Evolutionary conservation across 2,888 invertebrate species (phyloP).

Genomic region (Esperia sulphurella): DNA sequence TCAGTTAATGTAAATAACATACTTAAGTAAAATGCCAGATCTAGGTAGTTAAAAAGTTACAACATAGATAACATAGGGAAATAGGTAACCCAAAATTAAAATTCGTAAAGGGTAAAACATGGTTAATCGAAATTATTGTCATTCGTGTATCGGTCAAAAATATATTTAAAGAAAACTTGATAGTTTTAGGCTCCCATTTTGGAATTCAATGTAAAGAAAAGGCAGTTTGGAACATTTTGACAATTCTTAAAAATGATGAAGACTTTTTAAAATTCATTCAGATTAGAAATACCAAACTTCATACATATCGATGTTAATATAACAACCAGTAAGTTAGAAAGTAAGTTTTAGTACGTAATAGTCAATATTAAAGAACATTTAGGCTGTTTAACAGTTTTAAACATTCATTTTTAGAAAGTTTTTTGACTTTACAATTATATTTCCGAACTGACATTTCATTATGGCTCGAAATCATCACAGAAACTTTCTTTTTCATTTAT

Average conservation of each 20-base stretch:
- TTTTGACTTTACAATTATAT: background rate
- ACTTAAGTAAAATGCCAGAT: slow-evolving; percentile 23
- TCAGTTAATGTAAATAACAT: slow-evolving; percentile 36
- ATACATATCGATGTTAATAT: slow-evolving; percentile 78
- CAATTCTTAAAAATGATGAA: slow-evolving; percentile 15
- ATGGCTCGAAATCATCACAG: background rate
- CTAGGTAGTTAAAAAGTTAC: slow-evolving; percentile 10
- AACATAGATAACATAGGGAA: slow-evolving; percentile 33
- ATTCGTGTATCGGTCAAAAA: slow-evolving; percentile 41
- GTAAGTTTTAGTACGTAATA: slow-evolving; percentile 58
- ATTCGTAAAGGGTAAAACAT: slow-evolving; percentile 46
- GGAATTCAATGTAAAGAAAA: slow-evolving; percentile 23
- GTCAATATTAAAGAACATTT: slow-evolving; percentile 65
- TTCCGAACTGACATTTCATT: background rate
- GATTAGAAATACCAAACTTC: slow-evolving; percentile 70
- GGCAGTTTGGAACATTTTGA: slow-evolving; percentile 36
- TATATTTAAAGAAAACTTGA: slow-evolving; percentile 38
- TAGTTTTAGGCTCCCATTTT: slow-evolving; percentile 53
- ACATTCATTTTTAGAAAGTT: slow-evolving; percentile 6
- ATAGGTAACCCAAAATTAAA: slow-evolving; percentile 39
- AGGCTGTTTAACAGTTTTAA: slow-evolving; percentile 70
- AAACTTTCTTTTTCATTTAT: background rate
- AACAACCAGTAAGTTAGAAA: slow-evolving; percentile 48
- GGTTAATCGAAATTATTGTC: slow-evolving; percentile 61
- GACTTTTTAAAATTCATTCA: slow-evolving; percentile 45